Evolutionary conservation across 2,888 invertebrate species (phyloP), one percentile per base, ranked within the genome.

Genomic region (Alitta virens): DNA sequence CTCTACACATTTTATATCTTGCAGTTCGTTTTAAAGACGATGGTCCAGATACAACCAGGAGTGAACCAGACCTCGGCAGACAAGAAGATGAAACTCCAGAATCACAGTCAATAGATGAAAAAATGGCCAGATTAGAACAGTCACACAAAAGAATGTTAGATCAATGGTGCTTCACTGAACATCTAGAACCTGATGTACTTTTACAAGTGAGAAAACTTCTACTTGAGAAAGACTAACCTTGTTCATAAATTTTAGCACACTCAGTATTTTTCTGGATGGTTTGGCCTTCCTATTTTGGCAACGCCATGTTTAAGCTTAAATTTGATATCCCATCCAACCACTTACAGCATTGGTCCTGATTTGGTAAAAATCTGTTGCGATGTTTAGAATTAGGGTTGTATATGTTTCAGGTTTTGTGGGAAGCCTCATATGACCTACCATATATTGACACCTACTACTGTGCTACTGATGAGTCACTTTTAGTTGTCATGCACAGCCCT

Each of bases 101-200:
- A 7, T 5, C 7, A 12, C 27, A 18, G 12, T n/a, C 51, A 12
- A 49, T 46, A 2, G 69, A 67, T 33, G 70, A 70, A 14, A 72
- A 71, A 54, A 70, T 78, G 68, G 71, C 72, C 51, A 76, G 76
- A 46, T 72, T 80, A n/a, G 72, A 76, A 7, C 73, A 75, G 54
- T 71, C 72, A 1, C 77, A 79, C 68, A 74, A 79, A 65, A 68
- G 81, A 33, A 71, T 71, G 50, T 68, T 82, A n/a, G 78, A 80
- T 61, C 75, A 79, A 63, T 82, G 80, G 80, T 78, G 78, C 66
- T 81, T 77, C 71, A 78, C 79, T 49, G 82, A 82, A 63, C 79
- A 81, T 62, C 74, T 75, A 60, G 76, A 80, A 33, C 74, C 76
- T 9, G 66, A 74, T 33, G 71, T 79, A n/a, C 68, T 82, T 0